Evolutionary conservation across 1,140 invertebrate species (phyloP).

Genomic region (Sinonovacula constricta): DNA sequence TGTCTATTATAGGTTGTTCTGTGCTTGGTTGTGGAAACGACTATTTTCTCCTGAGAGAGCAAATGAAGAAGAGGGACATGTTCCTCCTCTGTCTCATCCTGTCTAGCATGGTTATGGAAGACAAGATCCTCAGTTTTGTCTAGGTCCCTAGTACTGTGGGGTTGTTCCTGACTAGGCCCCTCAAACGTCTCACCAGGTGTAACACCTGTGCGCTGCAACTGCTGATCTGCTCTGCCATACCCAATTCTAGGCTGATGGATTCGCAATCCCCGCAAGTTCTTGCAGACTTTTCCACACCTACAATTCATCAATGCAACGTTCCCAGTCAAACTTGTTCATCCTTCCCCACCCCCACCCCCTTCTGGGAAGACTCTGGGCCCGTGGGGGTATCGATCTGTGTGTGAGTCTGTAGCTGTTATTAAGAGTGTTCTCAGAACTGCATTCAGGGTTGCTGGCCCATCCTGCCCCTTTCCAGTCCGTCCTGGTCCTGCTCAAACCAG

Average conservation of each 20-base stretch:
- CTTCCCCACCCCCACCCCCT: slow-evolving; percentile 10
- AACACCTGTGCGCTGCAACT: slow-evolving; percentile 11
- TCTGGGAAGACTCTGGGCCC: slow-evolving; percentile 23
- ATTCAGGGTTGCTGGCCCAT: slow-evolving; percentile 29
- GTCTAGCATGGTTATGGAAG: neutral
- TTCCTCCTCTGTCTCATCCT: neutral
- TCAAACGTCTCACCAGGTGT: slow-evolving; percentile 24
- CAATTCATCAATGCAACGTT: slow-evolving; percentile 2
- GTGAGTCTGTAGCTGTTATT: slow-evolving; percentile 18
- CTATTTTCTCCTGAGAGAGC: neutral
- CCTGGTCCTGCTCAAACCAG: too few relatives aligned
- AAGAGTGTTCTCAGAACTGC: slow-evolving; percentile 14
- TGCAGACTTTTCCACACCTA: slow-evolving; percentile 9
- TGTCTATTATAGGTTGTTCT: neutral
- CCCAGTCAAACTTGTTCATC: slow-evolving; percentile 21
- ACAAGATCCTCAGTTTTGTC: slow-evolving; percentile 2
- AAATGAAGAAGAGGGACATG: neutral
- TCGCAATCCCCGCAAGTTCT: slow-evolving; percentile 6
- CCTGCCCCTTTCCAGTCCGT: slow-evolving; percentile 9
- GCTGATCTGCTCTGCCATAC: neutral
- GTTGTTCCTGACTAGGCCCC: slow-evolving; percentile 35
- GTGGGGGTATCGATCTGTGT: neutral
- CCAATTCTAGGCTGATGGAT: slow-evolving; percentile 4
- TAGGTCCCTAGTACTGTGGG: slow-evolving; percentile 36
- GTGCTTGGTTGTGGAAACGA: neutral